These are phyloP conservation scores for zebrafish (Danio rerio) DNA, from an alignment of 2,113 vertebrate genomes.

Conservation along the genomic window GRCz12tu NC_133192.1:23285501-23286000, in stretches of 20 bases:
- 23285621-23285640: neutral
- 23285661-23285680: neutral
- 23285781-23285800: conserved; percentile 18
- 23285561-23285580: neutral
- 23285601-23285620: neutral
- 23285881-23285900: neutral
- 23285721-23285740: conserved; percentile 3
- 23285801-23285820: conserved; percentile 18
- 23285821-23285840: neutral
- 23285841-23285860: neutral
- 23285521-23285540: conserved; percentile 24
- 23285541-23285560: conserved; percentile 31
- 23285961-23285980: no score
- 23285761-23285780: conserved; percentile 19
- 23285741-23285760: neutral
- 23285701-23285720: no score
- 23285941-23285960: no score
- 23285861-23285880: neutral
- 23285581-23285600: neutral
- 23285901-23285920: conserved; percentile 4
- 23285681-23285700: neutral
- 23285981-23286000: no score
- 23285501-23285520: neutral
- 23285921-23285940: no score
- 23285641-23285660: neutral